These are phyloP conservation scores for Tupaia chinensis DNA, from an alignment of 2,113 vertebrate species.

Conservation along the genomic window DNA sequence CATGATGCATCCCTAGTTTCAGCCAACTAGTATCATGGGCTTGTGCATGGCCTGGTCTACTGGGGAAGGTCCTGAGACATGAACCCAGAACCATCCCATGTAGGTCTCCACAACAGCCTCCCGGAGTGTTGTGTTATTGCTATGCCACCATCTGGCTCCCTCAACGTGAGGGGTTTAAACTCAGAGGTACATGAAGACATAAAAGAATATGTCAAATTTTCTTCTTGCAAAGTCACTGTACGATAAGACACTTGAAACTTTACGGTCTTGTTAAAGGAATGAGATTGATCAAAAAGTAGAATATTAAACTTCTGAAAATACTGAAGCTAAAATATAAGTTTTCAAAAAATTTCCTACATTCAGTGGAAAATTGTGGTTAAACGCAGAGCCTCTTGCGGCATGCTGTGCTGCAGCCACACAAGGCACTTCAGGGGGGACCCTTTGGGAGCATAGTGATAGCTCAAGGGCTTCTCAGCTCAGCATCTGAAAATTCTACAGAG, in stretches of 20 bases:
- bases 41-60: too few relatives aligned
- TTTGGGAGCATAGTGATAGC: neutral
- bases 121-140: too few relatives aligned
- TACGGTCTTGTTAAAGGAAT: neutral
- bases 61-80: too few relatives aligned
- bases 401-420: too few relatives aligned
- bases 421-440: fast-evolving
- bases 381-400: too few relatives aligned
- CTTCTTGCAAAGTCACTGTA: neutral
- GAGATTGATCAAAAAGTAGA: neutral
- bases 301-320: neutral
- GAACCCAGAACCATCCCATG: too few relatives aligned
- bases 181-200: neutral
- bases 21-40: too few relatives aligned
- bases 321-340: neutral
- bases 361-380: neutral
- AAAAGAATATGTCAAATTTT: neutral
- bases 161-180: neutral
- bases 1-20: too few relatives aligned
- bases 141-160: too few relatives aligned
- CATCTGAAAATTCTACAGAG: conserved; percentile 46
- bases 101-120: too few relatives aligned
- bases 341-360: too few relatives aligned
- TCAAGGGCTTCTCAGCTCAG: neutral
- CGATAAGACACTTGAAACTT: neutral